Conservation (phyloP, 2,888 invertebrate genomes). For the Rhingia rostrata region DNA sequence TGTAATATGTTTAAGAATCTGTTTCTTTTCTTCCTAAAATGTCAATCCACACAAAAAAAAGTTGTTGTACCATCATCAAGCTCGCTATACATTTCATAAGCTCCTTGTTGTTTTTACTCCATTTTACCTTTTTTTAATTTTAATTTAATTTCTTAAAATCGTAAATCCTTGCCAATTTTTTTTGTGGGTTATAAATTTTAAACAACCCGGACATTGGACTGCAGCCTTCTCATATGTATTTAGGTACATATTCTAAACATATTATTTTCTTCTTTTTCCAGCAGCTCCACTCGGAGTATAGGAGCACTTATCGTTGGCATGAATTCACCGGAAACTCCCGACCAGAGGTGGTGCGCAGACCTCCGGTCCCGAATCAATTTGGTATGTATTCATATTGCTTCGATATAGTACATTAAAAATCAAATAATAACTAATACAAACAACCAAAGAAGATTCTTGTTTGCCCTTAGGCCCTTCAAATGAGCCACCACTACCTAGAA, state of each 20-base stretch:
- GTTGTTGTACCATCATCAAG: too few species aligned
- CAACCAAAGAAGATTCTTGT: conserved; percentile 60
- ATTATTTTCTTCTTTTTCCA: conserved; percentile 76
- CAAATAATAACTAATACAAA: conserved; percentile 33
- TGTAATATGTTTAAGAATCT: too few species aligned
- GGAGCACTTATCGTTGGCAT: conserved; percentile 98
- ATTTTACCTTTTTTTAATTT: neutral
- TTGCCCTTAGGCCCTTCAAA: conserved; percentile 84
- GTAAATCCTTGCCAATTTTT: neutral
- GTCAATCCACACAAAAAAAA: too few species aligned
- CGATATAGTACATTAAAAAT: neutral
- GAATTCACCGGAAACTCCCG: conserved; percentile 91
- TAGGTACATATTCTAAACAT: too few species aligned
- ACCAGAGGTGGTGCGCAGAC: conserved; percentile 88
- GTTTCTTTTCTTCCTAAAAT: too few species aligned
- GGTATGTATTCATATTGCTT: conserved; percentile 74
- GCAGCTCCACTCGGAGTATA: conserved; percentile 96
- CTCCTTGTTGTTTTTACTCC: neutral
- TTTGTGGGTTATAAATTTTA: neutral
- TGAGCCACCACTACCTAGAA: conserved; percentile 93
- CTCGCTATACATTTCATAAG: neutral
- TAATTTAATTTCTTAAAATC: neutral
- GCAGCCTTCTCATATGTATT: too few species aligned
- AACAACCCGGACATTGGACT: too few species aligned
- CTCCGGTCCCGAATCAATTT: conserved; percentile 84